Conservation (phyloP, 2,888 invertebrate genomes). For the Ecdyonurus torrentis region DNA sequence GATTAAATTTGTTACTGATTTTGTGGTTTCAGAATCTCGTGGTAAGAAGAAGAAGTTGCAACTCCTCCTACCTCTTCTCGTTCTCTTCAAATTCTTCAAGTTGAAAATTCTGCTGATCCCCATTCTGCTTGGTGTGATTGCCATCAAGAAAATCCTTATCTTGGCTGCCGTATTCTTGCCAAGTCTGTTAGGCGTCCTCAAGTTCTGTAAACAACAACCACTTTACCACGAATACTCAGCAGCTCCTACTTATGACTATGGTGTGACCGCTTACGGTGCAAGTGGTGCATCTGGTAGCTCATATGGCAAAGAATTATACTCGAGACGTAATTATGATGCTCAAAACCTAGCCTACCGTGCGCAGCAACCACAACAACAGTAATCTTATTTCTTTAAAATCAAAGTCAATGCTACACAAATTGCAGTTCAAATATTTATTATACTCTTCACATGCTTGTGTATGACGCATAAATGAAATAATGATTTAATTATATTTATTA, state of each 20-base stretch:
- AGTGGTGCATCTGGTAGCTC: not conserved
- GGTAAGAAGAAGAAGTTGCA: conserved; percentile 14
- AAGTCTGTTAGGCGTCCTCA: conserved; percentile 31
- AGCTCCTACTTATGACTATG: conserved; percentile 1
- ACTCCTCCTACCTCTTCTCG: conserved; percentile 16
- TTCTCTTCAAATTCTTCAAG: conserved; percentile 25
- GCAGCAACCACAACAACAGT: not conserved
- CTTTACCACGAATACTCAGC: conserved; percentile 1
- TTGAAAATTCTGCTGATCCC: conserved; percentile 40
- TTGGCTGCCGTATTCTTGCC: conserved; percentile 42
- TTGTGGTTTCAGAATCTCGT: conserved; percentile 1
- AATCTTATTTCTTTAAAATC: not conserved
- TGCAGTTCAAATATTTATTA: too few relatives aligned
- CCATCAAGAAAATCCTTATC: conserved; percentile 47
- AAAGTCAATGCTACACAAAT: too few relatives aligned
- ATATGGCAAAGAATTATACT: conserved; percentile 7
- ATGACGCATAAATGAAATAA: too few relatives aligned
- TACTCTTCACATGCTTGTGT: too few relatives aligned
- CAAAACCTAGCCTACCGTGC: conserved; percentile 7
- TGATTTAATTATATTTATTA: too few relatives aligned
- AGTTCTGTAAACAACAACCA: conserved; percentile 21
- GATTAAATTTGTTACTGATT: not conserved
- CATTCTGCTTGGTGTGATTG: conserved; percentile 39
- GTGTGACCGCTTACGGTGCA: conserved; percentile 2
- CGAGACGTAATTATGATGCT: conserved; percentile 4